Percentiles rank a stretch among this genome's conserved stretches.
These are phyloP conservation scores for Cynaeus angustus DNA, from an alignment of 2,888 invertebrate genomes.

Conservation along the genomic window DNA sequence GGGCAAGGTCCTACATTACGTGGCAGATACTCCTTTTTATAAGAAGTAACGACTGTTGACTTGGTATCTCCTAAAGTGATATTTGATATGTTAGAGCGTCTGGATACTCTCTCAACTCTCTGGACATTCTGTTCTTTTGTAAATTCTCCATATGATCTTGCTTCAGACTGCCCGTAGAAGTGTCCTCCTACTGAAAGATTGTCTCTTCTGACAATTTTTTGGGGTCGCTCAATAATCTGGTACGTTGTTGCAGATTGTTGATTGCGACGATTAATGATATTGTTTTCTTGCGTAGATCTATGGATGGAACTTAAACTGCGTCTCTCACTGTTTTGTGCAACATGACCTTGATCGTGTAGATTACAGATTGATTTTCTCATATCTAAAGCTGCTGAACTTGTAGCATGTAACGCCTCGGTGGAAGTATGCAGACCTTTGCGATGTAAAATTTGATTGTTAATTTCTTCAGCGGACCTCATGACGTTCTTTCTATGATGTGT, in stretches of 20 bases:
- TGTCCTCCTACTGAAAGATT: conserved; percentile 83
- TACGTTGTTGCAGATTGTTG: conserved; percentile 71
- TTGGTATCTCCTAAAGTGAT: conserved; percentile 83
- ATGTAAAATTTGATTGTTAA: conserved; percentile 85
- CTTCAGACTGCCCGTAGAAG: conserved; percentile 83
- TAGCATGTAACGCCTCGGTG: conserved; percentile 83
- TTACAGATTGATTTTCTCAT: conserved; percentile 88
- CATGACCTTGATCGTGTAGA: conserved; percentile 82
- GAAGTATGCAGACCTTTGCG: conserved; percentile 81
- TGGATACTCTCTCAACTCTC: conserved; percentile 76
- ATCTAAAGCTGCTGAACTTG: conserved; percentile 83
- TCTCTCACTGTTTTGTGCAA: conserved; percentile 81
- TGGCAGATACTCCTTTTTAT: conserved; percentile 85
- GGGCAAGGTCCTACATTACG: conserved; percentile 85
- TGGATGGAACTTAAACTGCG: conserved; percentile 87
- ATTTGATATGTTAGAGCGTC: conserved; percentile 82
- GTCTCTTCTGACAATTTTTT: conserved; percentile 77
- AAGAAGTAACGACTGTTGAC: conserved; percentile 77
- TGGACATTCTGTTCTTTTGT: conserved; percentile 73
- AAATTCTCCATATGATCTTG: conserved; percentile 81
- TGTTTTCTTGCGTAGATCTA: conserved; percentile 76
- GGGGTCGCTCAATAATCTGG: conserved; percentile 76
- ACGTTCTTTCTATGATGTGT: conserved; percentile 82
- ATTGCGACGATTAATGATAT: conserved; percentile 71
- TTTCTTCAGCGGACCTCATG: conserved; percentile 83